These are phyloP conservation scores for Drosophila nigromelanica DNA, from an alignment of 1,140 invertebrate species.

Conservation along the genomic window DNA sequence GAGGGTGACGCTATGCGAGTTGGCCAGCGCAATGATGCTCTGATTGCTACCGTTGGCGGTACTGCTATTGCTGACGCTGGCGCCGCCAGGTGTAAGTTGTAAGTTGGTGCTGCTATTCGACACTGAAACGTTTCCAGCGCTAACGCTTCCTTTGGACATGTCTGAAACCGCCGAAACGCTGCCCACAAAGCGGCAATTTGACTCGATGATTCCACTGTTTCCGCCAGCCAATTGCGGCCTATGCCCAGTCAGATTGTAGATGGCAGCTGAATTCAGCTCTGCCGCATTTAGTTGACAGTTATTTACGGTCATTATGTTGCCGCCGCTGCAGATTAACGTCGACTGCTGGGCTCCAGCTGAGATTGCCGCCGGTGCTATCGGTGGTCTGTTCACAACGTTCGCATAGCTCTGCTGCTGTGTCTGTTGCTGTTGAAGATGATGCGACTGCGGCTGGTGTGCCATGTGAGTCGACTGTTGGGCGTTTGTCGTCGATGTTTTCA, in stretches of 20 bases:
- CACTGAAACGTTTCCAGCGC: neutral
- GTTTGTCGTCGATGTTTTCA: slow-evolving; percentile 48
- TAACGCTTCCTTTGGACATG: slow-evolving; percentile 24
- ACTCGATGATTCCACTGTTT: slow-evolving; percentile 36
- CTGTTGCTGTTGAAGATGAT: slow-evolving; percentile 38
- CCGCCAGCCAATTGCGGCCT: slow-evolving; percentile 17
- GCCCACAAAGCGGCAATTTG: slow-evolving; percentile 41
- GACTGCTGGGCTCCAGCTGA: slow-evolving; percentile 38
- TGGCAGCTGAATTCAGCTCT: slow-evolving; percentile 42
- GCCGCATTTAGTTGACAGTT: slow-evolving; percentile 38
- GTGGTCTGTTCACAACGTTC: slow-evolving; percentile 52
- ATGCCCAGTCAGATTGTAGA: slow-evolving; percentile 55
- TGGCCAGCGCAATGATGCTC: slow-evolving; percentile 43
- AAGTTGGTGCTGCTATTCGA: slow-evolving; percentile 1
- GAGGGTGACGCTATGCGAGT: slow-evolving; percentile 34
- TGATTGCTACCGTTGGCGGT: slow-evolving; percentile 26
- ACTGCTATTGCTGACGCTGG: slow-evolving; percentile 8
- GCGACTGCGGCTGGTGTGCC: slow-evolving; percentile 16
- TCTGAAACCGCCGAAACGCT: slow-evolving; percentile 31
- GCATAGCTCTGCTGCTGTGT: slow-evolving; percentile 59
- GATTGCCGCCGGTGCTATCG: slow-evolving; percentile 14
- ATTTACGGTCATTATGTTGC: slow-evolving; percentile 53
- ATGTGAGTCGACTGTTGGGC: slow-evolving; percentile 33
- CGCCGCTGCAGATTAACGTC: slow-evolving; percentile 54
- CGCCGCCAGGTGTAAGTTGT: slow-evolving; percentile 9